Conservation (phyloP, 2,797 vertebrate genomes). For the Pteronotus mesoamericanus region DNA sequence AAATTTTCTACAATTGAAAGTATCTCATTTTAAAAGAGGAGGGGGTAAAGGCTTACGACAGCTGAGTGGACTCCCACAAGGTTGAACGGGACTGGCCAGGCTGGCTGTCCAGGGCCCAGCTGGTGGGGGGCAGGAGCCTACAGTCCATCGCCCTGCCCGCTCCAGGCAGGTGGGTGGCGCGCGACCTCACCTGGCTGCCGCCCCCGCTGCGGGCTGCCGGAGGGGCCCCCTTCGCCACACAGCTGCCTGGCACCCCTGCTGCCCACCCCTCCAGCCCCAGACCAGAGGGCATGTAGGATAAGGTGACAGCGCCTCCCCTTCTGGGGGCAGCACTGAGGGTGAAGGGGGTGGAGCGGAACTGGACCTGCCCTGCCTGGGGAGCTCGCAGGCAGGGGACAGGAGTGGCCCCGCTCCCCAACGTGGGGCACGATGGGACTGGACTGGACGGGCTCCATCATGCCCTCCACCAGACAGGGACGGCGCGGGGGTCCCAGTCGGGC, state of each 20-base stretch:
- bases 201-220: too few relatives aligned
- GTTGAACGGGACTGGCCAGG: neutral
- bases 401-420: neutral
- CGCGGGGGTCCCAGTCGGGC: neutral
- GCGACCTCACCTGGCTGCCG: neutral
- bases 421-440: neutral
- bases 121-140: neutral
- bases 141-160: neutral
- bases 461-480: neutral
- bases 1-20: neutral
- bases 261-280: neutral
- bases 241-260: neutral
- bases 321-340: neutral
- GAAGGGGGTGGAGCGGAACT: neutral
- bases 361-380: neutral
- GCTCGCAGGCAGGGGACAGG: neutral
- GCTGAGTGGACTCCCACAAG: neutral
- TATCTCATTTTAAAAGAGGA: neutral
- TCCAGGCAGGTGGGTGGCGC: neutral
- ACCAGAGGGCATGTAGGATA: neutral
- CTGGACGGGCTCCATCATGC: neutral
- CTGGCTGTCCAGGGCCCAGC: neutral
- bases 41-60: neutral
- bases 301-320: neutral
- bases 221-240: neutral